phyloP scores from a whole-genome alignment of 2,113 vertebrate species.

The Sylvilagus bachmani region DNA sequence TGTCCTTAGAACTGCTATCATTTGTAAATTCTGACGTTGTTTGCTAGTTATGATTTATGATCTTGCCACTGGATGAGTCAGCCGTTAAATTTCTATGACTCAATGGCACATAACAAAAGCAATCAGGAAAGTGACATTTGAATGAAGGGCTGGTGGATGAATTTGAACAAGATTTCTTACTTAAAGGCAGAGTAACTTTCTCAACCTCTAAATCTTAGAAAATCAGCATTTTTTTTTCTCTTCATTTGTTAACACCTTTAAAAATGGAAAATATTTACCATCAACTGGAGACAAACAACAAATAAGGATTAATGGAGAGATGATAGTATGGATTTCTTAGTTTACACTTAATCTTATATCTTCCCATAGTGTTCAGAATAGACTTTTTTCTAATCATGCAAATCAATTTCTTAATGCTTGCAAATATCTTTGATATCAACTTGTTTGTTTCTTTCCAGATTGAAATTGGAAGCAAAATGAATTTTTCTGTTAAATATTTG shows the following conservation, averaged over 20 bases:
- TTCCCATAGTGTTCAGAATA: slow-evolving; percentile 59
- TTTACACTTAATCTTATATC: slow-evolving; percentile 52
- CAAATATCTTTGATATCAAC: slow-evolving; percentile 51
- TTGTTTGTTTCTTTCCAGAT: slow-evolving; percentile 37
- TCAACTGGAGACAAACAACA: slow-evolving; percentile 46
- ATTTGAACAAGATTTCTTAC: slow-evolving; percentile 53
- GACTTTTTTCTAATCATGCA: slow-evolving; percentile 39
- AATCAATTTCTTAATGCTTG: slow-evolving; percentile 64
- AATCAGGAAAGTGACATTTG: slow-evolving; percentile 66
- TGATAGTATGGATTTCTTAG: slow-evolving; percentile 44
- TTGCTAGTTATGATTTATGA: slow-evolving; percentile 72
- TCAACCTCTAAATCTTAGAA: slow-evolving; percentile 44
- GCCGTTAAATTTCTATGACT: slow-evolving; percentile 74
- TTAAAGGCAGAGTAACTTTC: slow-evolving; percentile 28
- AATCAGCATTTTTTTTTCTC: slow-evolving; percentile 65
- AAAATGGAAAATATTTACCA: slow-evolving; percentile 10
- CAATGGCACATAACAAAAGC: slow-evolving; percentile 59
- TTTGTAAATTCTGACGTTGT: slow-evolving; percentile 64
- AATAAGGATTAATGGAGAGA: slow-evolving; percentile 31
- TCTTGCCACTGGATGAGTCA: slow-evolving; percentile 54
- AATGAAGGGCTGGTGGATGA: slow-evolving; percentile 34
- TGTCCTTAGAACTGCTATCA: slow-evolving; percentile 65
- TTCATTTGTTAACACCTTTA: slow-evolving; percentile 61
- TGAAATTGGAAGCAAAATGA: slow-evolving; percentile 59
- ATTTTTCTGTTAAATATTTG: slow-evolving; percentile 68